Conservation (phyloP, 2,797 vertebrate genomes). For the Sebastes iracundus region DNA sequence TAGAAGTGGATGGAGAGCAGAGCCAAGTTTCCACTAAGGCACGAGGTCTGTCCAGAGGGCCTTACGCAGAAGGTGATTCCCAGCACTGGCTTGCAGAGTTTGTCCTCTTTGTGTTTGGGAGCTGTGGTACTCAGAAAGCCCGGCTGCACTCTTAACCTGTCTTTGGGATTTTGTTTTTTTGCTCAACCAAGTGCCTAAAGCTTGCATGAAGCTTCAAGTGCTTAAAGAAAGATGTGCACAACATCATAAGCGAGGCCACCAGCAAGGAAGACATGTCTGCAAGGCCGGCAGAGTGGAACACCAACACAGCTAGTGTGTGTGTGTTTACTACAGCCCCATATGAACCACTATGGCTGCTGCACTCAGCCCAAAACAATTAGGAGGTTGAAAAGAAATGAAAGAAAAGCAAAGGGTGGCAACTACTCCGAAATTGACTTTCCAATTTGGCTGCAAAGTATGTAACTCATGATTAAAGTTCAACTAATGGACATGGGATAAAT, state of each 20-base stretch:
- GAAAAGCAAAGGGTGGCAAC: not conserved
- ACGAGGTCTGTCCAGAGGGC: slow-evolving; percentile 20
- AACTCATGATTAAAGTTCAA: not conserved
- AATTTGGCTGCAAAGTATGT: not conserved
- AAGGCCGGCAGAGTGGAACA: not conserved
- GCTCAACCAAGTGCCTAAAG: not conserved
- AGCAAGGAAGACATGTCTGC: not conserved
- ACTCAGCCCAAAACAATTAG: not conserved
- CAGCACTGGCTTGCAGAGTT: slow-evolving; percentile 55
- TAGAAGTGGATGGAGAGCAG: slow-evolving; percentile 64
- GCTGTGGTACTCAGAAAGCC: not conserved
- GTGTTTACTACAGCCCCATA: not conserved
- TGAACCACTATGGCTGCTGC: not conserved
- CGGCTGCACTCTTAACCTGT: not conserved
- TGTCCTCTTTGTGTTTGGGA: slow-evolving; percentile 44
- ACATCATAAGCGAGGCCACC: not conserved
- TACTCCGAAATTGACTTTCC: not conserved
- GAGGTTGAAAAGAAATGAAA: not conserved
- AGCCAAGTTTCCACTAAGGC: slow-evolving; percentile 80
- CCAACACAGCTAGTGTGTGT: not conserved
- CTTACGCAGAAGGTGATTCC: slow-evolving; percentile 72
- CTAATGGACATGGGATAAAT: not conserved
- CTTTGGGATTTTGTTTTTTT: not conserved
- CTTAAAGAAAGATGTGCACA: not conserved
- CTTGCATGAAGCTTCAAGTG: not conserved